Evolutionary conservation across 2,888 invertebrate genomes (phyloP), one percentile per base, ranked within the genome.

Genomic region (Schizotus pectinicornis): DNA sequence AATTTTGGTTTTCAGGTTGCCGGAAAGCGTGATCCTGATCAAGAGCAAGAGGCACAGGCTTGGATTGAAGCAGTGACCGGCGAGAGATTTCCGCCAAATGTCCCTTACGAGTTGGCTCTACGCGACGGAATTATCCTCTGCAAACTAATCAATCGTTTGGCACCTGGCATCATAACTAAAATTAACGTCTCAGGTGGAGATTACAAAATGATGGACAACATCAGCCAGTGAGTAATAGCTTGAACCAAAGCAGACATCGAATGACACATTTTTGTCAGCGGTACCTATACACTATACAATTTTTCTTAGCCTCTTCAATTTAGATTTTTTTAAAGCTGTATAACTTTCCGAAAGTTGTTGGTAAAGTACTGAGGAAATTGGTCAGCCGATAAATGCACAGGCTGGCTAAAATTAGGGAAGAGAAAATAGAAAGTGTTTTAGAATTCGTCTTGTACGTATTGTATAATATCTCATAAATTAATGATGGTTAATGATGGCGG

Each of bases 181-280:
- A 88, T 96, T 74, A 94, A 95, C 80, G 84, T 87, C 22, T 86
- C 87, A 0, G 94, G 94, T 2, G 94, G 94, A 3, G 95, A 95
- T 73, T 97, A 97, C 83, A 96, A 95, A 77, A 90, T 93, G 85
- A 96, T 97, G 95, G 96, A 97, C 76, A 97, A 97, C 77, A 90
- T 96, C 60, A 91, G 87, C 80, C 91, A 92, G 91, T 97, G 78
- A 85, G 90, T 86, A 56, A 37, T 43, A 14, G 22, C 7, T 14
- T 30, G 43, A 8, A 43, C 14, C 3, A n/a, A n/a, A 8, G 2
- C 22, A n/a, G n/a, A 43, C 14, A 31, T n/a, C 32, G 14, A 22
- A 3, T 30, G 9, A 38, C 38, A 12, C 22, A 22, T 22, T 22
- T 22, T 22, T 22, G 22, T 22, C 22, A 22, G 5, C 22, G 5